Percentiles rank a stretch among this genome's conserved stretches.
These are phyloP conservation scores for Perdita meconis DNA, from an alignment of 2,888 invertebrate genomes.

Conservation along the genomic window DNA sequence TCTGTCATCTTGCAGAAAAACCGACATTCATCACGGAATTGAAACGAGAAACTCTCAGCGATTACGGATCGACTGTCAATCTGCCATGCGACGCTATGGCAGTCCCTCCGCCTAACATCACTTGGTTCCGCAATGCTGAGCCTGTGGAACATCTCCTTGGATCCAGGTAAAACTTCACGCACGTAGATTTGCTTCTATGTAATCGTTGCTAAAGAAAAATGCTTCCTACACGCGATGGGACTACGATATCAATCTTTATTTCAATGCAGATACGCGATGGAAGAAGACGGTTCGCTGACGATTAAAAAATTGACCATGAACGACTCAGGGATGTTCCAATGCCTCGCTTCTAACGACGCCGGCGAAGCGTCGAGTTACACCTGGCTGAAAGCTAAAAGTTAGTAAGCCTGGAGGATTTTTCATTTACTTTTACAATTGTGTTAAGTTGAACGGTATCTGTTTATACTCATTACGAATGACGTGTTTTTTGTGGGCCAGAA, in stretches of 20 bases:
- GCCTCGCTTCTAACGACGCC: constrained; percentile 95
- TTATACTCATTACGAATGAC: constrained; percentile 60
- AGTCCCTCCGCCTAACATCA: constrained; percentile 93
- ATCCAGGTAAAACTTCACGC: too few species aligned
- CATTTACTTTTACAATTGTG: constrained; percentile 24
- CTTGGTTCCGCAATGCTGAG: constrained; percentile 93
- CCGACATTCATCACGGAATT: constrained; percentile 90
- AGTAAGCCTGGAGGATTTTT: constrained; percentile 84
- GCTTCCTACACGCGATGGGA: too few species aligned
- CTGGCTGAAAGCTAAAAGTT: constrained; percentile 98
- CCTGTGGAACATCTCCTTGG: constrained; percentile 84
- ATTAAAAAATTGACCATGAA: constrained; percentile 92
- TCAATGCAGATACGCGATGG: constrained; percentile 88
- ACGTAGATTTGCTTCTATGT: too few species aligned
- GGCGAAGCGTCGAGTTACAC: constrained; percentile 95
- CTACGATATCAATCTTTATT: too few species aligned
- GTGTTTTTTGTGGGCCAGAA: constrained; percentile 76
- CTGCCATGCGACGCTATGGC: constrained; percentile 95
- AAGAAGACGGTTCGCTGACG: constrained; percentile 92
- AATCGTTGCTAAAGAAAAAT: too few species aligned
- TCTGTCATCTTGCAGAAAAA: constrained; percentile 86
- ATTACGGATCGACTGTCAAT: constrained; percentile 92
- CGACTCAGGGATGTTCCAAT: constrained; percentile 98
- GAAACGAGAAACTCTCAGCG: constrained; percentile 92
- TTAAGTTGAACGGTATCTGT: constrained; percentile 52